Percentiles rank a stretch among this genome's conserved stretches.
phyloP scores from a whole-genome alignment of 2,113 vertebrate genomes.

The Marmota monax region DNA sequence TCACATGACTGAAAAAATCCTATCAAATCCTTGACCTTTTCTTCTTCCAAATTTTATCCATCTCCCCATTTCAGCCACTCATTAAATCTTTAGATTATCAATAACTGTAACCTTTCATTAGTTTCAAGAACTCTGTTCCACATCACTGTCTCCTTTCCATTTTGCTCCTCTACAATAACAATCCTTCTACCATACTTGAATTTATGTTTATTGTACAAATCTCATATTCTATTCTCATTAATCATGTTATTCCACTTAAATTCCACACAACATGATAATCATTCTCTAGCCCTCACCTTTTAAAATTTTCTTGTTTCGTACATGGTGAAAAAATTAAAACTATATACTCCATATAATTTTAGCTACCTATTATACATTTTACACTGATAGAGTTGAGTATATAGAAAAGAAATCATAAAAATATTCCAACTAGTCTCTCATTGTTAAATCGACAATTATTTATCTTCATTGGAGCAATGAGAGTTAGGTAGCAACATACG shows the following conservation, averaged over 20 bases:
- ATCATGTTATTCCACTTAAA: neutral
- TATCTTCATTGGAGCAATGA: neutral
- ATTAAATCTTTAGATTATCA: neutral
- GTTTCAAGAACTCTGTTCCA: neutral
- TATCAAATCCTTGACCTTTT: neutral
- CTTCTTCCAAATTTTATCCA: neutral
- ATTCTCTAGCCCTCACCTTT: neutral
- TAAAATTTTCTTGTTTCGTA: neutral
- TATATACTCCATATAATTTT: neutral
- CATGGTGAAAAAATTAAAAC: neutral
- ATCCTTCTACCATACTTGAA: neutral
- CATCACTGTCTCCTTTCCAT: neutral
- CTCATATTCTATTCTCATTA: neutral
- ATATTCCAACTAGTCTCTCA: neutral
- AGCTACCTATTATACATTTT: neutral
- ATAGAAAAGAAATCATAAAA: neutral
- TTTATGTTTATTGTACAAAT: neutral
- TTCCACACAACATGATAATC: neutral
- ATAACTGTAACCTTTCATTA: neutral
- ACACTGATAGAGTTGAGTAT: neutral
- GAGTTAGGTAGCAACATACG: neutral
- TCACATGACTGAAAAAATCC: neutral
- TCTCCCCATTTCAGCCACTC: neutral
- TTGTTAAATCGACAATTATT: neutral
- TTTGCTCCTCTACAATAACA: neutral